A percentile compares a stretch with the other conserved stretches of the same genome.
phyloP scores from a whole-genome alignment of 1,140 invertebrate genomes.

The Brachionus calyciflorus region DNA sequence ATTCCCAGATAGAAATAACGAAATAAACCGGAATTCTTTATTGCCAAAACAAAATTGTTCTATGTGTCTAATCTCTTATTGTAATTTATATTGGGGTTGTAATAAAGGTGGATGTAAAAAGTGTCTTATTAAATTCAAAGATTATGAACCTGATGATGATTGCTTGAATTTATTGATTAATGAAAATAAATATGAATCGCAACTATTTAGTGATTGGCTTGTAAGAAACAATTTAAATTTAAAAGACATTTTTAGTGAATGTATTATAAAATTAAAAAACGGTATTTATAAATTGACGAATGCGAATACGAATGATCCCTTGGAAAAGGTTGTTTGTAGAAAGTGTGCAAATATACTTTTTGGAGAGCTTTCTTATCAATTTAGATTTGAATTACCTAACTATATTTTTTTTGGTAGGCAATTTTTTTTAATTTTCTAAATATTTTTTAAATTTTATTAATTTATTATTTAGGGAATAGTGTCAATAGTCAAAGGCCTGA shows the following conservation, averaged over 20 bases:
- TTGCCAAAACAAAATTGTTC: conserved; percentile 52
- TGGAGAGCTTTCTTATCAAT: conserved; percentile 55
- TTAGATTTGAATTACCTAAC: conserved; percentile 52
- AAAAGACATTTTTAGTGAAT: conserved; percentile 52
- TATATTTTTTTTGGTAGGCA: conserved; percentile 53
- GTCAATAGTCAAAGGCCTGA: conserved; percentile 50
- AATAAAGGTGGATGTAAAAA: conserved; percentile 54
- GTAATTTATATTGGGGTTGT: conserved; percentile 59
- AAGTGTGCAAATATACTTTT: conserved; percentile 54
- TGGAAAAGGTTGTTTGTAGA: conserved; percentile 52
- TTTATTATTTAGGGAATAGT: neutral
- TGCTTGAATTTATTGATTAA: conserved; percentile 52
- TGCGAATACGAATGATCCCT: conserved; percentile 7
- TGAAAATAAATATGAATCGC: conserved; percentile 55
- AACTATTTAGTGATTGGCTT: conserved; percentile 56
- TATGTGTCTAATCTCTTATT: conserved; percentile 54
- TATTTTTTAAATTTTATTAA: neutral
- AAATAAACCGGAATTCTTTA: conserved; percentile 4
- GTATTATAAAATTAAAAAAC: conserved; percentile 50
- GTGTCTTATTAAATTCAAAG: conserved; percentile 55
- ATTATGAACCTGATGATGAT: conserved; percentile 55
- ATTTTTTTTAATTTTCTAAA: conserved; percentile 12
- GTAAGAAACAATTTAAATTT: conserved; percentile 51
- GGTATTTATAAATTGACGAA: conserved; percentile 50
- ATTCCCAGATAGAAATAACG: conserved; percentile 53